Evolutionary conservation across 92 coral and sea anemone genomes (phyloP).

Genomic region (Plumapathes pennacea): DNA sequence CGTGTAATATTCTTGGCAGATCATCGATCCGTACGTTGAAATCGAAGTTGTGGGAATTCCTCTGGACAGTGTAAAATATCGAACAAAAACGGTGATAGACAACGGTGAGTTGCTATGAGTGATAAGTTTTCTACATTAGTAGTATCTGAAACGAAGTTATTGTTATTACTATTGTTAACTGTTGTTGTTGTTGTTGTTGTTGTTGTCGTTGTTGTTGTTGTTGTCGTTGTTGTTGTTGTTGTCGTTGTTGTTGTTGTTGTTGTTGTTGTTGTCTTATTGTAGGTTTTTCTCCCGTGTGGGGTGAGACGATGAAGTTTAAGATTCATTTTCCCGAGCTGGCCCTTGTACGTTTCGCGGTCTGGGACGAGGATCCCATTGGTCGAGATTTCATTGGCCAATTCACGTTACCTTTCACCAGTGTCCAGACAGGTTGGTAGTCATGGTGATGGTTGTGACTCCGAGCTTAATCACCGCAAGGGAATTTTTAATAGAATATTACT

Average conservation of each 20-base stretch:
- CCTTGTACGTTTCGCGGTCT: constrained; percentile 68
- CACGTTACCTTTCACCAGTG: constrained; percentile 60
- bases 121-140: neutral
- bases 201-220: neutral
- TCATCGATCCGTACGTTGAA: constrained; percentile 83
- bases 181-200: neutral
- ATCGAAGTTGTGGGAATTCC: constrained; percentile 73
- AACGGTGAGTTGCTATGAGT: constrained; percentile 40
- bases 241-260: neutral
- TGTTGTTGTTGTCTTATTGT: too few relatives aligned
- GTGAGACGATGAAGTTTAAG: constrained; percentile 62
- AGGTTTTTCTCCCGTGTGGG: constrained; percentile 92
- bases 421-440: constrained; percentile 56
- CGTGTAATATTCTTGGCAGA: constrained; percentile 14
- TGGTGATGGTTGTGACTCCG: neutral
- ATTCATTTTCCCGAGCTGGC: constrained; percentile 66
- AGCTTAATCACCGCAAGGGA: too few relatives aligned
- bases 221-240: neutral
- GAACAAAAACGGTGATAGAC: constrained; percentile 74
- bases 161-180: neutral
- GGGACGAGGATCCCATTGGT: constrained; percentile 91
- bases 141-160: neutral
- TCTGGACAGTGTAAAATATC: constrained; percentile 61
- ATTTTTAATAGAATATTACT: too few relatives aligned
- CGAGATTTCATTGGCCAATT: constrained; percentile 85